Evolutionary conservation across 53 echinoderm and acorn worm species (phyloP).

Genomic region (Antedon mediterranea): DNA sequence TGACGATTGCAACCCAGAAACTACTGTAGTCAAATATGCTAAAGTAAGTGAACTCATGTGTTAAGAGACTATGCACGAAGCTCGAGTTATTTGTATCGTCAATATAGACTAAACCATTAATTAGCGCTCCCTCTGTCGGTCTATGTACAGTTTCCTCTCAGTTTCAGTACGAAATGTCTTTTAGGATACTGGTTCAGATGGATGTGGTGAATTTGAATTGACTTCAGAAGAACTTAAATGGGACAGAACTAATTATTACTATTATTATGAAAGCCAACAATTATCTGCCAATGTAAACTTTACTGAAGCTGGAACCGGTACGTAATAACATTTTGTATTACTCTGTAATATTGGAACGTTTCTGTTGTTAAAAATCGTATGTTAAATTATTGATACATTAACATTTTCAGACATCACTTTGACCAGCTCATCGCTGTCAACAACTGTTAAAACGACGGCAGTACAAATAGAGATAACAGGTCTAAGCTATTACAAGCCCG

Average conservation of each 20-base stretch:
- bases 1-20: conserved; percentile 18
- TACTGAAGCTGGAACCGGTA: conserved; percentile 55
- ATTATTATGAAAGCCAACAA: conserved; percentile 10
- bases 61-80: too few relatives aligned
- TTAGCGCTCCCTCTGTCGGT: too few relatives aligned
- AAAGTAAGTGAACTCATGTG: too few relatives aligned
- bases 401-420: conserved; percentile 18
- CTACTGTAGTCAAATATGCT: conserved; percentile 6
- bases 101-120: too few relatives aligned
- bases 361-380: too few relatives aligned
- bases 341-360: too few relatives aligned
- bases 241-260: background rate
- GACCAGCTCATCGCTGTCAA: conserved; percentile 16
- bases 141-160: too few relatives aligned
- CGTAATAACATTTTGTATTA: background rate
- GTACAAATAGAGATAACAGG: conserved; percentile 36
- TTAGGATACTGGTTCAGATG: background rate
- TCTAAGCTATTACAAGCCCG: conserved; percentile 54
- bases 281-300: conserved; percentile 23
- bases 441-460: conserved; percentile 32
- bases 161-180: too few relatives aligned
- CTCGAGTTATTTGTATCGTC: too few relatives aligned
- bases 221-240: too few relatives aligned
- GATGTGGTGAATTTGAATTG: too few relatives aligned
- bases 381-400: too few relatives aligned